Conservation (phyloP, 1,140 invertebrate species). For the Orchestia grillus region DNA sequence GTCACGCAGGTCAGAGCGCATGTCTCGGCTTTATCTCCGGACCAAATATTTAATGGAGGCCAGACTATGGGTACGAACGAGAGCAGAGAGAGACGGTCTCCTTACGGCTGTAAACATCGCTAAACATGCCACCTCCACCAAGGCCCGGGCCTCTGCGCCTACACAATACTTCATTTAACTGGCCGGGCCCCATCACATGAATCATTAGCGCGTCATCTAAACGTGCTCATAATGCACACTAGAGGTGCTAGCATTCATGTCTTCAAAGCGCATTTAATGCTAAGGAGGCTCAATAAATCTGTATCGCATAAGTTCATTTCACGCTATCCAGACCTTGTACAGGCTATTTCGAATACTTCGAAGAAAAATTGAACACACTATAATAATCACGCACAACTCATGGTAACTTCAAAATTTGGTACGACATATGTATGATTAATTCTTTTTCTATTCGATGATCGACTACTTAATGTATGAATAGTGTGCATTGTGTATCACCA, state of each 20-base stretch:
- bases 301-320: neutral
- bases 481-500: neutral
- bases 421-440: neutral
- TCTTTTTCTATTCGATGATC: neutral
- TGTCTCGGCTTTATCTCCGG: conserved; percentile 1
- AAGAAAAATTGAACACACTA: neutral
- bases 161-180: neutral
- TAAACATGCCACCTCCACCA: neutral
- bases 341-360: neutral
- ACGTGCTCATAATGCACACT: neutral
- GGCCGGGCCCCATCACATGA: neutral
- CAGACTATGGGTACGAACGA: neutral
- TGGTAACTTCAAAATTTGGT: neutral
- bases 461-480: neutral
- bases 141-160: neutral
- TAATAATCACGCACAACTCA: neutral
- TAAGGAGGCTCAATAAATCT: neutral
- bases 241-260: neutral
- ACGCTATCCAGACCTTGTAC: neutral
- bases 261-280: neutral
- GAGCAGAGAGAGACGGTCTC: neutral
- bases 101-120: neutral
- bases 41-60: conserved; percentile 41
- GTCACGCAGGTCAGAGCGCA: neutral
- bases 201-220: neutral